Evolutionary conservation across 2,797 vertebrate species (phyloP).

Genomic region (Pangasius sanitwongsei): DNA sequence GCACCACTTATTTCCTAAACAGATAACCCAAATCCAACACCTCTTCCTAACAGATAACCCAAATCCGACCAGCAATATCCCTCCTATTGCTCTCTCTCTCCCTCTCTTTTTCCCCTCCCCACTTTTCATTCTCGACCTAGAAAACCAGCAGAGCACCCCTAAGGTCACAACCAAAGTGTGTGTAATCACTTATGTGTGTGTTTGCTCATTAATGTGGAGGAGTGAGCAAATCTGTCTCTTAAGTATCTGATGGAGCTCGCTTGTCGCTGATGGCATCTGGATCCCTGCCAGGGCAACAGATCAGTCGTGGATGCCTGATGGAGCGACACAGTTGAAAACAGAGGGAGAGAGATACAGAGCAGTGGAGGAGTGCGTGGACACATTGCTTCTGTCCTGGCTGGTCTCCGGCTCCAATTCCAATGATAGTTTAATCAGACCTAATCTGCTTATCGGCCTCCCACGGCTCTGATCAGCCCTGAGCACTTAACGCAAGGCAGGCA

Average conservation of each 20-base stretch:
- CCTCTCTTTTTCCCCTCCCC: neutral
- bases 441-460: slow-evolving; percentile 81
- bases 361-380: slow-evolving; percentile 26
- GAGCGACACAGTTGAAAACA: slow-evolving; percentile 36
- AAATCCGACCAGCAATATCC: slow-evolving; percentile 17
- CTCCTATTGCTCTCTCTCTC: neutral
- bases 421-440: slow-evolving; percentile 85
- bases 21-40: slow-evolving; percentile 58
- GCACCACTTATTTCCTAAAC: slow-evolving; percentile 58
- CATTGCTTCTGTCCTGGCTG: slow-evolving; percentile 73
- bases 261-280: slow-evolving; percentile 72
- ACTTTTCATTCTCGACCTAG: slow-evolving; percentile 51
- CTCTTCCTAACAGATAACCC: slow-evolving; percentile 21
- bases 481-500: slow-evolving; percentile 76
- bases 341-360: slow-evolving; percentile 39
- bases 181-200: slow-evolving; percentile 44
- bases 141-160: slow-evolving; percentile 55
- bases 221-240: slow-evolving; percentile 54
- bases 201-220: slow-evolving; percentile 49
- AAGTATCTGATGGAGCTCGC: slow-evolving; percentile 66
- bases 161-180: slow-evolving; percentile 62
- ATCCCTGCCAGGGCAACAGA: slow-evolving; percentile 70
- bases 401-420: slow-evolving; percentile 77
- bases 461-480: slow-evolving; percentile 74
- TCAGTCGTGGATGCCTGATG: slow-evolving; percentile 63